phyloP scores from a whole-genome alignment of 2,797 vertebrate species.

The Siniperca undulata region DNA sequence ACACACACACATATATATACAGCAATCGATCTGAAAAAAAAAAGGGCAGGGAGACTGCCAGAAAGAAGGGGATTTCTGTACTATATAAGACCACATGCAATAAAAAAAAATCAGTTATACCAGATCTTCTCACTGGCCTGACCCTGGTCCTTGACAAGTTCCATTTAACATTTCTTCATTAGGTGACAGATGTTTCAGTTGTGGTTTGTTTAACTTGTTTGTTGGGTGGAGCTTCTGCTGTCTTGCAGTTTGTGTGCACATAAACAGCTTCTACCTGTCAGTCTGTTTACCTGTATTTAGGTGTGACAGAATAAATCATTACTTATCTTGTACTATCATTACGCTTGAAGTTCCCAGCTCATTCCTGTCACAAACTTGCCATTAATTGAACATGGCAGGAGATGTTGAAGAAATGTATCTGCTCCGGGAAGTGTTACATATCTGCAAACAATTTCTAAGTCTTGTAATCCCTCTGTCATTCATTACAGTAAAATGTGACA shows the following conservation, averaged over 20 bases:
- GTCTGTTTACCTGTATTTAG: neutral
- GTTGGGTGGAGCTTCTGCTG: neutral
- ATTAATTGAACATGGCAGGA: neutral
- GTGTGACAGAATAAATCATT: neutral
- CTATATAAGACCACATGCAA: no score
- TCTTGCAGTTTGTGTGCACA: neutral
- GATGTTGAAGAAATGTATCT: neutral
- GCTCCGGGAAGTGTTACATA: neutral
- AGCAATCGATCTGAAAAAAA: no score
- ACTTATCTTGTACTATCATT: no score
- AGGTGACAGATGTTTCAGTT: neutral
- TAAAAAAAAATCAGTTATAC: no score
- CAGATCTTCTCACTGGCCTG: no score
- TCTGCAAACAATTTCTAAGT: neutral
- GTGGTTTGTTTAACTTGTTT: neutral
- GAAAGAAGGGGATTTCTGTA: no score
- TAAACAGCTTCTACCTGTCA: neutral
- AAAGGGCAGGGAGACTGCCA: no score
- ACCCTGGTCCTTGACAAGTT: no score
- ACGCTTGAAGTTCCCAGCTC: no score
- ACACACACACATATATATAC: no score
- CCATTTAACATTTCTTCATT: neutral
- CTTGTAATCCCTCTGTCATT: neutral
- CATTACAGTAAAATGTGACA: neutral
- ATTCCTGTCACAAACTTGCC: neutral